Evolutionary conservation across 2,888 invertebrate species (phyloP).

Genomic region (Drosophila lacicola): DNA sequence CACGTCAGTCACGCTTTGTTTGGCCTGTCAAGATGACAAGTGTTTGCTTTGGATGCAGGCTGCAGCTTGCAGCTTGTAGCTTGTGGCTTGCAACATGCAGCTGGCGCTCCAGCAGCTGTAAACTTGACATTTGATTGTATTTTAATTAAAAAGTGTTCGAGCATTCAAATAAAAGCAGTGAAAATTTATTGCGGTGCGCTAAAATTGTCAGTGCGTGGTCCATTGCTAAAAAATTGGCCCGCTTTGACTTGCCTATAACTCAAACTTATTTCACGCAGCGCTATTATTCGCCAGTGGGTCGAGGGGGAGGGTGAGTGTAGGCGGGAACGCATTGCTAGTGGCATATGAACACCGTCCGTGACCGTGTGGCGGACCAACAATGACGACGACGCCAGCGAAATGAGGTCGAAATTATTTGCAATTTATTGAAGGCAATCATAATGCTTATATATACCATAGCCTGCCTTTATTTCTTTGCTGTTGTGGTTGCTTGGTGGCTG

Average conservation of each 20-base stretch:
- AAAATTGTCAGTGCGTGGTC: constrained; percentile 70
- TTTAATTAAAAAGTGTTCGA: constrained; percentile 75
- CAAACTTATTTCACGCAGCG: constrained; percentile 78
- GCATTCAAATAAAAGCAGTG: constrained; percentile 44
- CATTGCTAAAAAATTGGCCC: constrained; percentile 42
- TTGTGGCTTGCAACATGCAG: constrained; percentile 48
- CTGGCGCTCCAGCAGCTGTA: constrained; percentile 70
- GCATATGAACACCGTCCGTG: constrained; percentile 66
- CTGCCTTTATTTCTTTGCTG: constrained; percentile 41
- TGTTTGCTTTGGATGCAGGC: constrained; percentile 68
- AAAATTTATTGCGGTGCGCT: constrained; percentile 69
- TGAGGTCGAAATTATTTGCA: constrained; percentile 82
- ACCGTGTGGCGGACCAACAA: constrained; percentile 71
- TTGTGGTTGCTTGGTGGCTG: constrained; percentile 34
- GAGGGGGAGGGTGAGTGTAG: constrained; percentile 15
- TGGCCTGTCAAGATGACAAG: constrained; percentile 81
- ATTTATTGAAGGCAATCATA: constrained; percentile 82
- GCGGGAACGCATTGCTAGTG: constrained; percentile 31
- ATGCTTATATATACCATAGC: constrained; percentile 78
- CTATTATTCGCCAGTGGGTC: constrained; percentile 33
- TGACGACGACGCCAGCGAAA: constrained; percentile 69
- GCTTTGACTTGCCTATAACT: constrained; percentile 61
- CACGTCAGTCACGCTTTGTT: constrained; percentile 80
- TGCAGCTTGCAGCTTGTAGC: constrained; percentile 35
- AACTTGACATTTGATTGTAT: constrained; percentile 82